Evolutionary conservation across 2,113 vertebrate species (phyloP), one percentile per base, ranked within the genome.

Genomic region (Aythya baeri): DNA sequence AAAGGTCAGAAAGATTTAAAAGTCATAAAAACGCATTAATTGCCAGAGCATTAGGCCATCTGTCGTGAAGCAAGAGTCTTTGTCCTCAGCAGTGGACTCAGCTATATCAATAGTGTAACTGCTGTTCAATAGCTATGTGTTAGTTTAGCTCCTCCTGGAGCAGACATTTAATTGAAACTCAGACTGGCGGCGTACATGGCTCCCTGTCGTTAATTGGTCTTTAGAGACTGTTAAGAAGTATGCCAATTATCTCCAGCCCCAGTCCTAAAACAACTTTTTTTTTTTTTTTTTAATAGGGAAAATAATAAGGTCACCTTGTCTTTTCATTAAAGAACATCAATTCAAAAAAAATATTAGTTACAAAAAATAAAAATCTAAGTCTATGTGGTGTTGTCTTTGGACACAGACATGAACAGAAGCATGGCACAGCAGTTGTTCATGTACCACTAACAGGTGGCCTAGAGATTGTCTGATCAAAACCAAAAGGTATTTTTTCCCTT

Each of bases 161-260:
- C 41, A 94, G 85, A 23, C 82, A 94, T 96, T 93, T 97, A 96
- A 97, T 91, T 96, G 95, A 97, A 97, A 88, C 66, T 85, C 83
- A 97, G 68, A 76, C 75, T 89, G 82, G 57, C 50, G 86, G 49
- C 62, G 84, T 96, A 80, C 91, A 93, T 71, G 75, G 93, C 95
- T 97, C 94, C 94, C 74, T 92, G 88, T 82, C 92, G 86, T 96
- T 98, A 98, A 98, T 97, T 97, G 94, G 88, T 96, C 96, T 96
- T 96, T 68, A 67, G 96, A 97, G 97, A 97, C 61, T 62, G 31
- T 91, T 97, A 76, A 63, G 65, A 95, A 76, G 79, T 82, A 92
- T 87, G 94, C 66, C 84, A 96, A 97, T 97, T 97, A 98, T 89
- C 80, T 96, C 44, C 78, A 82, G 36, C 54, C 46, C 41, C 88